Conservation (phyloP, 2,888 invertebrate species). For the Microchrysa polita region DNA sequence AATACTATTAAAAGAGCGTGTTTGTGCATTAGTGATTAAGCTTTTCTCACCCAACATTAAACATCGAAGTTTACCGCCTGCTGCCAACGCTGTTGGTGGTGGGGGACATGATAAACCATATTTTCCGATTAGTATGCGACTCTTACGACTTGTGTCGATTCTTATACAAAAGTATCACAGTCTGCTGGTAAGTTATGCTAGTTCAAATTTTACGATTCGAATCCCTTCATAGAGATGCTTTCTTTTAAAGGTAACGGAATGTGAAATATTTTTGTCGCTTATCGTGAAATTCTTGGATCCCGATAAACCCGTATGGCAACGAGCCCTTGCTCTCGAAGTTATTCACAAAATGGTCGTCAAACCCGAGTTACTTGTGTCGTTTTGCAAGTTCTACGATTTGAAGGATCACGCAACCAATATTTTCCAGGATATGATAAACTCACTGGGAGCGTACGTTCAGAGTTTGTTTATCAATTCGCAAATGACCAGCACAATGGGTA, state of each 20-base stretch:
- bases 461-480: conserved; percentile 75
- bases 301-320: conserved; percentile 96
- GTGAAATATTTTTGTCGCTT: conserved; percentile 96
- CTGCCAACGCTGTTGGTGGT: conserved; percentile 69
- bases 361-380: conserved; percentile 83
- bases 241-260: conserved; percentile 86
- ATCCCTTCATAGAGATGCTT: neutral
- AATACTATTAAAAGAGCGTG: conserved; percentile 93
- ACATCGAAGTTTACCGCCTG: conserved; percentile 71
- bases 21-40: conserved; percentile 98
- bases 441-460: conserved; percentile 92
- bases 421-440: conserved; percentile 94
- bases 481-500: conserved; percentile 35
- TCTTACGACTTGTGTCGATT: conserved; percentile 90
- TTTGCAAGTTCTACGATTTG: conserved; percentile 95
- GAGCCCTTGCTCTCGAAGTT: conserved; percentile 94
- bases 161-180: conserved; percentile 93
- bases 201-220: neutral
- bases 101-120: conserved; percentile 87
- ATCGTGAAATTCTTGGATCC: conserved; percentile 97
- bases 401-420: conserved; percentile 93
- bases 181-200: conserved; percentile 74
- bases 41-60: conserved; percentile 99
- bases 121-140: conserved; percentile 95
- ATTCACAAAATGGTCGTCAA: conserved; percentile 93